phyloP scores from a whole-genome alignment of 2,797 vertebrate genomes.

The Dendrocincla fuliginosa region DNA sequence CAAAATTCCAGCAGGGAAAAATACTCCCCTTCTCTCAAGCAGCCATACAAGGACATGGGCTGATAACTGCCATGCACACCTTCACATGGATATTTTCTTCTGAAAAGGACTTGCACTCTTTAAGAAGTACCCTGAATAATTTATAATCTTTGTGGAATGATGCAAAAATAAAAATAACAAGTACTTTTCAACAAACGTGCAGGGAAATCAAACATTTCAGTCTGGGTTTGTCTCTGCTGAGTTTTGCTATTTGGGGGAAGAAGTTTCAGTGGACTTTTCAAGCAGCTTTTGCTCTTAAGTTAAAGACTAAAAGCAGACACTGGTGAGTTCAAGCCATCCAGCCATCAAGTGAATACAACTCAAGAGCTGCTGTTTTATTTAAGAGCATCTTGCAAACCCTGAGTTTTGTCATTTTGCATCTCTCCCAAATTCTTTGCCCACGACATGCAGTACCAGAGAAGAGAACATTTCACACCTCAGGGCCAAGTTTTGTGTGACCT shows the following conservation, averaged over 20 bases:
- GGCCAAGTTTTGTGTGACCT: not conserved
- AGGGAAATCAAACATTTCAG: not conserved
- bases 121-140: not conserved
- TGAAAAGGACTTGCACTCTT: not conserved
- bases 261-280: not conserved
- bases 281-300: not conserved
- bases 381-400: not conserved
- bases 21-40: not conserved
- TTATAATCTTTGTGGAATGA: fast-evolving
- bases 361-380: not conserved
- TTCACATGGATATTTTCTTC: not conserved
- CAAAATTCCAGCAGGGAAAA: not conserved
- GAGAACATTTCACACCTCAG: not conserved
- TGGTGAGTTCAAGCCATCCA: not conserved
- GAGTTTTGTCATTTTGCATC: not conserved
- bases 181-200: fast-evolving
- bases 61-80: not conserved
- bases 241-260: not conserved
- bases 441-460: fast-evolving
- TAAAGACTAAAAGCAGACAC: not conserved
- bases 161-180: not conserved
- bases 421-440: not conserved
- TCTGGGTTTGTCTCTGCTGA: not conserved
- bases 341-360: fast-evolving
- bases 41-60: not conserved